Conservation (phyloP, 2,113 vertebrate species). For the Hystrix brachyura region DNA sequence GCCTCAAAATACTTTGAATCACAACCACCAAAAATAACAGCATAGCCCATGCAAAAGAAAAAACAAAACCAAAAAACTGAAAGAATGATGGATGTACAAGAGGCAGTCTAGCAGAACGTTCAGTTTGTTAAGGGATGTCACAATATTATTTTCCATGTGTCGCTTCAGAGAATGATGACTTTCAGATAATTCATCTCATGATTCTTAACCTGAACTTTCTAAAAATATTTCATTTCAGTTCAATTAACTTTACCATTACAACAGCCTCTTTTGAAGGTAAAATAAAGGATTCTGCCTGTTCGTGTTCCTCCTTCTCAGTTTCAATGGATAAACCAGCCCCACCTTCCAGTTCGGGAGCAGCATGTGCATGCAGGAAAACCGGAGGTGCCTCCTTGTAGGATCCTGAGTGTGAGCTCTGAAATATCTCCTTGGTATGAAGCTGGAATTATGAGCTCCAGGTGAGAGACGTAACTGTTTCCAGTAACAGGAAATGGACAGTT, state of each 20-base stretch:
- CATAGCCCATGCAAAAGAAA: constrained; percentile 84
- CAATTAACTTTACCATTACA: not conserved
- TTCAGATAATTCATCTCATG: constrained; percentile 69
- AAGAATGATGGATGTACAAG: constrained; percentile 84
- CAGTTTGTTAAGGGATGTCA: constrained; percentile 88
- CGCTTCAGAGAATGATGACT: constrained; percentile 82
- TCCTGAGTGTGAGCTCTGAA: not conserved
- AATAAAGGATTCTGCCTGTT: constrained; percentile 54
- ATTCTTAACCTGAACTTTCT: constrained; percentile 54
- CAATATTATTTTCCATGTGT: constrained; percentile 90
- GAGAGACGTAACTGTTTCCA: not conserved
- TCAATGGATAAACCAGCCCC: not conserved
- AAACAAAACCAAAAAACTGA: constrained; percentile 47
- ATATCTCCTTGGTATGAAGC: constrained; percentile 51
- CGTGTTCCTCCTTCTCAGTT: constrained; percentile 1
- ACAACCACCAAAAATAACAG: constrained; percentile 79
- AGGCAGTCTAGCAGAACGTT: constrained; percentile 82
- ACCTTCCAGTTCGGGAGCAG: not conserved
- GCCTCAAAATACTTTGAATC: constrained; percentile 72
- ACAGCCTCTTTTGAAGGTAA: constrained; percentile 63
- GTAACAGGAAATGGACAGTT: not conserved
- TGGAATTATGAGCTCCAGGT: constrained; percentile 37
- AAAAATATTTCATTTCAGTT: constrained; percentile 69
- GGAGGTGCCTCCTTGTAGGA: not conserved
- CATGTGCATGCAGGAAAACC: no score